Evolutionary conservation across 2,113 vertebrate genomes (phyloP).

Genomic region (Dipodomys merriami): DNA sequence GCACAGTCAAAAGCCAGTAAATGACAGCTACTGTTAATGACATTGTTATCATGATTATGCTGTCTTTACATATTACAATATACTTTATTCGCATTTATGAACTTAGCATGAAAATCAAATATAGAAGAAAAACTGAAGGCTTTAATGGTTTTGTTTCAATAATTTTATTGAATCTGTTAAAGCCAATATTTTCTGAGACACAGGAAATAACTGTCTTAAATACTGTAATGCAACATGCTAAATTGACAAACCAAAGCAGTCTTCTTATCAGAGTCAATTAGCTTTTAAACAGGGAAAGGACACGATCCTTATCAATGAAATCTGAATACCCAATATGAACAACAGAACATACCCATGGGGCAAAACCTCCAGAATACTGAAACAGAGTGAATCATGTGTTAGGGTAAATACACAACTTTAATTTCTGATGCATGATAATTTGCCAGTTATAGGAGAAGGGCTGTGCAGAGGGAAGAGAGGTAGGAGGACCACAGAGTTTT

Average conservation of each 20-base stretch:
- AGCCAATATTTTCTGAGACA: neutral
- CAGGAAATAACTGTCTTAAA: neutral
- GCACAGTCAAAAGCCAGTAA: neutral
- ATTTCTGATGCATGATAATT: conserved; percentile 14
- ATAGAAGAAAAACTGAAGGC: neutral
- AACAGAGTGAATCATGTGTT: neutral
- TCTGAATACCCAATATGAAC: neutral
- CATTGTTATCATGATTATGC: neutral
- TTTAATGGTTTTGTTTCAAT: neutral
- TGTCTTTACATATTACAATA: neutral
- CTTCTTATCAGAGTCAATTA: neutral
- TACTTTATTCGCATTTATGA: neutral
- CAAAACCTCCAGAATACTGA: neutral
- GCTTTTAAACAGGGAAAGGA: conserved; percentile 15
- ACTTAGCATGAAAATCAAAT: neutral
- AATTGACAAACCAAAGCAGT: neutral
- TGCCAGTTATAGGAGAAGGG: neutral
- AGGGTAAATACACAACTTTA: neutral
- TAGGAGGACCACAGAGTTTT: neutral
- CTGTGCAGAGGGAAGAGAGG: neutral
- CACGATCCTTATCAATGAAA: neutral
- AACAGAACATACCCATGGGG: neutral
- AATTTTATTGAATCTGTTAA: neutral
- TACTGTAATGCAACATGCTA: neutral
- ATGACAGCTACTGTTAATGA: neutral